Conservation (phyloP, 2,113 vertebrate species). For the Cinclus mexicanus region DNA sequence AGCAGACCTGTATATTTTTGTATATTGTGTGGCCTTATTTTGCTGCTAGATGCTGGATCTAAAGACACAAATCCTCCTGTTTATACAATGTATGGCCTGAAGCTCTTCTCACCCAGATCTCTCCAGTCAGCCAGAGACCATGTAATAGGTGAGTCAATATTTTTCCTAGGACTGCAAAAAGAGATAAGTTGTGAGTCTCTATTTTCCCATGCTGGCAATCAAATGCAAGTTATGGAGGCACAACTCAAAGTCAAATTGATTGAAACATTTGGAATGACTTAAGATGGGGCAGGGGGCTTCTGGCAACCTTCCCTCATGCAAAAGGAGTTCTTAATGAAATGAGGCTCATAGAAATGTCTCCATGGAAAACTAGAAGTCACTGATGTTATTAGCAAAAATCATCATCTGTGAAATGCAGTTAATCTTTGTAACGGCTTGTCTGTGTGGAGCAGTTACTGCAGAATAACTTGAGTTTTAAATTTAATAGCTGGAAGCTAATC, state of each 20-base stretch:
- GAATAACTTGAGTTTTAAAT: neutral
- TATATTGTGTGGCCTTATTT: conserved; percentile 92
- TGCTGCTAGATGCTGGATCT: conserved; percentile 89
- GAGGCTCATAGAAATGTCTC: conserved; percentile 11
- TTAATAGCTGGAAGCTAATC: neutral
- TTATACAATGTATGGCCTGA: conserved; percentile 87
- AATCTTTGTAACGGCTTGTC: neutral
- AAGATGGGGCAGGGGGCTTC: rapidly evolving
- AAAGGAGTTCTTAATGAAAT: conserved; percentile 26
- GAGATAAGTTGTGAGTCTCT: neutral
- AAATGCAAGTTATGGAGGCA: neutral
- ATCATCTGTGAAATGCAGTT: conserved; percentile 33
- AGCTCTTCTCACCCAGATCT: conserved; percentile 83
- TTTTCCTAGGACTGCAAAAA: conserved; percentile 11
- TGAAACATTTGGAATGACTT: conserved; percentile 17
- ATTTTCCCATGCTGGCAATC: conserved; percentile 11
- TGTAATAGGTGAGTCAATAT: conserved; percentile 84
- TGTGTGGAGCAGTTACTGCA: neutral
- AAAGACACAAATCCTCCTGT: conserved; percentile 81
- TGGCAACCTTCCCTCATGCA: neutral
- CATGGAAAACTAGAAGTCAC: conserved; percentile 18
- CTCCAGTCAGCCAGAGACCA: conserved; percentile 83
- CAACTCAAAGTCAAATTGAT: neutral
- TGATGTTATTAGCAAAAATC: conserved; percentile 33
- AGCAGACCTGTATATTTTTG: conserved; percentile 96